phyloP scores from a whole-genome alignment of 1,140 invertebrate species.

The Ceratina australensis region DNA sequence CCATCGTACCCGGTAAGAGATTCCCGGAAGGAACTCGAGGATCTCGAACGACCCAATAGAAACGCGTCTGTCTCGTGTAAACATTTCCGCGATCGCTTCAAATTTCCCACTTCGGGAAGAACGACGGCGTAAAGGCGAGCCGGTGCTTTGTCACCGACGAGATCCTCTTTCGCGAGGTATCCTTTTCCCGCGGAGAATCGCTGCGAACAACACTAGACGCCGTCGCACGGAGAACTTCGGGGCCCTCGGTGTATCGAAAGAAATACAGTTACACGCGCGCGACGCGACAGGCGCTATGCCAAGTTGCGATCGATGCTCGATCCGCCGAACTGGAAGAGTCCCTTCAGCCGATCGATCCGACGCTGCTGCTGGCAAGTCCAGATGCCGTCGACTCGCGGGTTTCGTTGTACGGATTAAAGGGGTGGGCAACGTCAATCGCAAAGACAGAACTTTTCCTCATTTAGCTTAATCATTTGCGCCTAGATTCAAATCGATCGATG shows the following conservation, averaged over 20 bases:
- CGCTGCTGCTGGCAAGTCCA: neutral
- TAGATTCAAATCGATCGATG: no score
- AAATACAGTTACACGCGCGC: neutral
- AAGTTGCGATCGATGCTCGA: neutral
- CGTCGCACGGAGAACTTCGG: neutral
- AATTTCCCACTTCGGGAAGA: neutral
- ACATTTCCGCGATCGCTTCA: neutral
- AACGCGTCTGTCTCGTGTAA: slow-evolving; percentile 9
- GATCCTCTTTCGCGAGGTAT: slow-evolving; percentile 1
- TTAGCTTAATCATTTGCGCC: no score
- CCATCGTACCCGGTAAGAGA: neutral
- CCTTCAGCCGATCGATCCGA: neutral
- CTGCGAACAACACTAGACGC: neutral
- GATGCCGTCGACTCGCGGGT: neutral
- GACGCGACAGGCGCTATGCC: no score
- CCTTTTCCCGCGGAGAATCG: neutral
- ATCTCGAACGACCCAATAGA: neutral
- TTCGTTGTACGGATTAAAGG: neutral
- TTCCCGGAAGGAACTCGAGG: neutral
- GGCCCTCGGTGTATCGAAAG: no score
- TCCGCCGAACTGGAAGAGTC: neutral
- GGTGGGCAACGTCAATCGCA: neutral
- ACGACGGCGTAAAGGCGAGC: neutral
- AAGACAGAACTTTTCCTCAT: neutral
- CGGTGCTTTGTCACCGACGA: neutral